These are phyloP conservation scores for Danionella dracula DNA, from an alignment of 2,797 vertebrate species.

Conservation along the genomic window DNA sequence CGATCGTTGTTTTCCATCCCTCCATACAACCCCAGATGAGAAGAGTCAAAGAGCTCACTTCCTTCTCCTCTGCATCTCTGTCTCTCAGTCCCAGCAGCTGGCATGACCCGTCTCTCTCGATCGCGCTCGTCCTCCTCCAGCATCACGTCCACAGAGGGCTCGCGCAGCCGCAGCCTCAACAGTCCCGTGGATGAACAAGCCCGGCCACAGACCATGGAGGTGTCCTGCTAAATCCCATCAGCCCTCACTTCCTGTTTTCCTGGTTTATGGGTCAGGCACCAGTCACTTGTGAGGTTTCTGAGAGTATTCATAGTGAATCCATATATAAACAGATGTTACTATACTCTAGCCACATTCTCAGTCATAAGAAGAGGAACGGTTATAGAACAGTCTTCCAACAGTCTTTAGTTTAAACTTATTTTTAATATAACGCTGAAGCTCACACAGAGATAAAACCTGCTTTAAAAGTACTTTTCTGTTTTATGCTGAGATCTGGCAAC, in stretches of 20 bases:
- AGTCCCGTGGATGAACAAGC: slow-evolving; percentile 77
- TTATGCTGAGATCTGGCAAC: neutral
- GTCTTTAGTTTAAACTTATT: neutral
- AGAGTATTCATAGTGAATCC: slow-evolving; percentile 61
- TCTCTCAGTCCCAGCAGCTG: slow-evolving; percentile 80
- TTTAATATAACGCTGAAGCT: neutral
- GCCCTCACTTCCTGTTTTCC: slow-evolving; percentile 52
- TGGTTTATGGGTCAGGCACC: slow-evolving; percentile 43
- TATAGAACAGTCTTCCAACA: slow-evolving; percentile 36
- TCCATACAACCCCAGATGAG: no score
- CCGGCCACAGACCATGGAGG: slow-evolving; percentile 90
- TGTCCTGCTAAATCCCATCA: slow-evolving; percentile 80
- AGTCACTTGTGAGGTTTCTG: slow-evolving; percentile 59
- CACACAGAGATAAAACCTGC: neutral
- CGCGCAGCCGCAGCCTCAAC: slow-evolving; percentile 82
- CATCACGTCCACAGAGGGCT: slow-evolving; percentile 83
- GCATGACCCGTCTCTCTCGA: slow-evolving; percentile 88
- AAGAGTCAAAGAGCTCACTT: no score
- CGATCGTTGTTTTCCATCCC: neutral
- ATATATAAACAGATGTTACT: slow-evolving; percentile 54
- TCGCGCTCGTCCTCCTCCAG: slow-evolving; percentile 93
- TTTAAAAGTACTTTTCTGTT: neutral
- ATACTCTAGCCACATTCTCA: slow-evolving; percentile 47
- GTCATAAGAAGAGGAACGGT: slow-evolving; percentile 51
- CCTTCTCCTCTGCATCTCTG: neutral